Evolutionary conservation across 2,113 vertebrate genomes (phyloP).

Genomic region (Ptychochromis oligacanthus): DNA sequence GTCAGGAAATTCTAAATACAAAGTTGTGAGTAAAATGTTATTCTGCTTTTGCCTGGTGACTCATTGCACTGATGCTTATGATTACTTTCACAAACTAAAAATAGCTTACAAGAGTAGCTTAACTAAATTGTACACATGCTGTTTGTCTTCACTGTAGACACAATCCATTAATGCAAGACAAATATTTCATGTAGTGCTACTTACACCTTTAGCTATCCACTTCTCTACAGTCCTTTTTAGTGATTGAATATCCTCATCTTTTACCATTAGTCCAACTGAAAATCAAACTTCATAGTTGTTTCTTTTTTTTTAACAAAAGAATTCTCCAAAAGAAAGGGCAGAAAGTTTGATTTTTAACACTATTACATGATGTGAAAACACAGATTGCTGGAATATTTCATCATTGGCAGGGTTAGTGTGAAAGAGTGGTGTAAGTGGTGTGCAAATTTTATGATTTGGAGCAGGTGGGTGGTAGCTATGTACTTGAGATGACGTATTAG

Average conservation of each 20-base stretch:
- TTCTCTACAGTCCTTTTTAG: not conserved
- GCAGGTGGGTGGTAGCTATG: not conserved
- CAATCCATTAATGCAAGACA: not conserved
- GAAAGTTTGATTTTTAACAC: no score
- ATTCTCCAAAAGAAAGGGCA: no score
- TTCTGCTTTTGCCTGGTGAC: not conserved
- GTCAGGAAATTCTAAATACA: not conserved
- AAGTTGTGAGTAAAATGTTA: not conserved
- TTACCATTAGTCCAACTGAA: not conserved
- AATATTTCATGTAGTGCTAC: not conserved
- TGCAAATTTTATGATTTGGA: not conserved
- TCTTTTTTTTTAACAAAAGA: not conserved
- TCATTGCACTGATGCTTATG: no score
- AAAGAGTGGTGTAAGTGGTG: not conserved
- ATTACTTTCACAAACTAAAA: not conserved
- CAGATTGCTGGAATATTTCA: no score
- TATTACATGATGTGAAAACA: no score
- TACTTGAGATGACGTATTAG: not conserved
- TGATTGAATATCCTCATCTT: not conserved
- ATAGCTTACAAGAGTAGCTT: not conserved
- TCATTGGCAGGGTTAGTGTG: no score
- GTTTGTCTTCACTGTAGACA: not conserved
- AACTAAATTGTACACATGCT: not conserved
- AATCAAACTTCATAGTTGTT: not conserved
- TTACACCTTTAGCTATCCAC: not conserved